Base-by-base conservation (phyloP, 1,140 invertebrate species). In the Papilio polyxenes region DNA sequence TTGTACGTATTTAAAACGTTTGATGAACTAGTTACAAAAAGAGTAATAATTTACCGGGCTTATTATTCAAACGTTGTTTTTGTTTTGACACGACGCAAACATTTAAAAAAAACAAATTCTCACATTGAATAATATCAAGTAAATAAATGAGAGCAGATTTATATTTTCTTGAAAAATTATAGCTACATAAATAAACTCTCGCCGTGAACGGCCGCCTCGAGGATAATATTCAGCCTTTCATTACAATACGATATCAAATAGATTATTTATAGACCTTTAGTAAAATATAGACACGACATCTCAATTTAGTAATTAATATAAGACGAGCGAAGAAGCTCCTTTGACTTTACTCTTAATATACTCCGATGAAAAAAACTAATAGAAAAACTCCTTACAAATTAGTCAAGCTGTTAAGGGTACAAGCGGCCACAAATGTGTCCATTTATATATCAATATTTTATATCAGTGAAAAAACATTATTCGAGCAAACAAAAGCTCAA, bases 121-220 rank as follows among this genome's bases (percentile, higher is more conserved):
- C 31, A 40, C 8, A 0, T 40, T 40, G 23, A 37, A 72, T 37
- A 72, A 37, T 17, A 17, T 31, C 23, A 31, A 31, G n/a, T 59
- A n/a, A 56, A 59, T 59, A 59, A 59, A 59, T 59, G 56, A 2
- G 5, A 40, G 31, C 23, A 37, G 65, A 72, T 72, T 72, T 72
- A 72, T 15, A 72, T 72, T 72, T 72, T 72, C 15, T 40, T 13
- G 2, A 11, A 5, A 72, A 72, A 72, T 40, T 72, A 37, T 37
- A 72, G 65, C 65, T 15, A 40, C 11, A 65, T 65, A 65, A 65
- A 31, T 13, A 65, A 72, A 72, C 31, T 72, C 65, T 37, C 23
- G 65, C 65, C 15, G 65, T 72, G 40, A 40, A 72, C 65, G 31
- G 65, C 65, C 65, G 65, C 65, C 31, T 15, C 10, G 65, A 72